Conservation (phyloP, 2,888 invertebrate species). For the Macrophya alboannulata region DNA sequence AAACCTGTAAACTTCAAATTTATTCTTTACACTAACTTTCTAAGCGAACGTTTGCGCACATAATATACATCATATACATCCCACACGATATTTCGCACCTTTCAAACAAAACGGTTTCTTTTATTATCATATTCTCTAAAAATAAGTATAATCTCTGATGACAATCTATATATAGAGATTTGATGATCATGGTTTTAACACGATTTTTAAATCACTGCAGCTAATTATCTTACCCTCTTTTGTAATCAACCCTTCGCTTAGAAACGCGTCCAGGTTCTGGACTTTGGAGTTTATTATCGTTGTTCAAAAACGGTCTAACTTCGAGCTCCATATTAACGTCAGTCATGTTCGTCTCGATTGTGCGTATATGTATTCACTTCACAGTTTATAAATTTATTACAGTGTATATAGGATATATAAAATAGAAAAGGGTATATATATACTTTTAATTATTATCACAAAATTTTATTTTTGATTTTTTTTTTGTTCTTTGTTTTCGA, state of each 20-base stretch:
- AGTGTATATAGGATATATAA: neutral
- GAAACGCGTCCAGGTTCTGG: conserved; percentile 13
- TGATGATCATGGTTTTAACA: neutral
- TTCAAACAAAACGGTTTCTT: conserved; percentile 22
- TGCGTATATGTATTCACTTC: neutral
- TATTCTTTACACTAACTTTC: neutral
- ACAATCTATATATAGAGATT: too few relatives aligned
- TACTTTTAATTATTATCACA: conserved; percentile 11
- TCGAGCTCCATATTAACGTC: conserved; percentile 50
- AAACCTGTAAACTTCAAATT: neutral
- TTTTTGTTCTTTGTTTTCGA: neutral
- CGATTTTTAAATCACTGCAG: neutral
- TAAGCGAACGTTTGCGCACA: neutral
- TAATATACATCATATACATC: neutral
- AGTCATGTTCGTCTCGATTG: neutral
- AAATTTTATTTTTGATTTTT: too few relatives aligned
- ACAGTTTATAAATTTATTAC: neutral
- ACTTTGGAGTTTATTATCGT: conserved; percentile 24
- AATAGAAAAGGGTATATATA: neutral
- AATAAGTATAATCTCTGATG: neutral
- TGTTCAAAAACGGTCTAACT: conserved; percentile 49
- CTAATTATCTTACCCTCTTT: conserved; percentile 38
- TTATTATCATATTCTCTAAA: neutral
- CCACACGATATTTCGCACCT: conserved; percentile 25
- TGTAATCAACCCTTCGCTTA: conserved; percentile 15